Percentiles rank a stretch among this genome's conserved stretches.
These are phyloP conservation scores for Chouioia cunea DNA, from an alignment of 2,888 invertebrate species.

Conservation along the genomic window DNA sequence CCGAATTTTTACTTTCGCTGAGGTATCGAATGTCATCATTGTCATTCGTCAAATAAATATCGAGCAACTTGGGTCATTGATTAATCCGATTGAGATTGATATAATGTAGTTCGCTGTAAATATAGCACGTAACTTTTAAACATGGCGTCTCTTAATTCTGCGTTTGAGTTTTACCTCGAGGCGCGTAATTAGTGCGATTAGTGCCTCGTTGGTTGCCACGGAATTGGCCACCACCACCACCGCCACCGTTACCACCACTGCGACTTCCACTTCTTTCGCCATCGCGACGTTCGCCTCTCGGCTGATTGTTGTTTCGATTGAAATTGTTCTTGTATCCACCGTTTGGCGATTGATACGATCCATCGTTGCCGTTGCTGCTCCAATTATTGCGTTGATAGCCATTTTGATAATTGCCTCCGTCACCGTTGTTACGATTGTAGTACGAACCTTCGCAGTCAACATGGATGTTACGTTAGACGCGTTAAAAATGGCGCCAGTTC, in stretches of 20 bases:
- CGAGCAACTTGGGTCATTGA: constrained; percentile 51
- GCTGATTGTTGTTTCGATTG: constrained; percentile 47
- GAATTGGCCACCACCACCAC: constrained; percentile 62
- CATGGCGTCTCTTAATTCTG: constrained; percentile 58
- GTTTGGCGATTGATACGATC: constrained; percentile 16
- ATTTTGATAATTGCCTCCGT: constrained; percentile 66
- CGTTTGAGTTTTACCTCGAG: constrained; percentile 62
- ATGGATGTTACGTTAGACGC: neutral
- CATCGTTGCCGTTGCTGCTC: constrained; percentile 58
- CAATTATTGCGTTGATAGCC: constrained; percentile 67
- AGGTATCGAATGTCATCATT: constrained; percentile 18
- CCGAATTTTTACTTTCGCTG: constrained; percentile 8
- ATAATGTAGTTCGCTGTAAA: constrained; percentile 47
- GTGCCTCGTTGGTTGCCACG: constrained; percentile 65
- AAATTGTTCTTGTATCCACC: constrained; percentile 57
- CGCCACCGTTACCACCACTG: constrained; percentile 45
- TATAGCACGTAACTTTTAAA: constrained; percentile 31
- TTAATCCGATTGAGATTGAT: constrained; percentile 48
- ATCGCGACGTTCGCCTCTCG: neutral
- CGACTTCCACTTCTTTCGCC: constrained; percentile 45
- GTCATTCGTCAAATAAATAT: constrained; percentile 10
- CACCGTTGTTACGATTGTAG: constrained; percentile 61
- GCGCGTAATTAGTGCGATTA: constrained; percentile 64
- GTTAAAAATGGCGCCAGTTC: neutral
- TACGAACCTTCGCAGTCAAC: constrained; percentile 54